Evolutionary conservation across 2,113 vertebrate species (phyloP).

Genomic region (Ophthalmolycus amberensis): DNA sequence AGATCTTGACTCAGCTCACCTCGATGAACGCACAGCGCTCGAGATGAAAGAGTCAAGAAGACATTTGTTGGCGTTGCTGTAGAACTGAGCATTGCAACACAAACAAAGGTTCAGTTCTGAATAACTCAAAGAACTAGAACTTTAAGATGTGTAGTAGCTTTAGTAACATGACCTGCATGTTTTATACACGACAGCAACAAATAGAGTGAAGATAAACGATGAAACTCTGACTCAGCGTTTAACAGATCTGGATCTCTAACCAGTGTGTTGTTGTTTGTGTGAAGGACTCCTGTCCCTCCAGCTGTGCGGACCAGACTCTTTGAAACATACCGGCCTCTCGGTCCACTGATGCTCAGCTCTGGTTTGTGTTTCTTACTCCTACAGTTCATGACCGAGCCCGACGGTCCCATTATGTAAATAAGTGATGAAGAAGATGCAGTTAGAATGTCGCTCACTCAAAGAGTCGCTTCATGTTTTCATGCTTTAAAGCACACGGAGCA

Average conservation of each 20-base stretch:
- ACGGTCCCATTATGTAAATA: constrained; percentile 44
- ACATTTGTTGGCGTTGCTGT: background rate
- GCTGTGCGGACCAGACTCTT: constrained; percentile 21
- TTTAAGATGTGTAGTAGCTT: no score
- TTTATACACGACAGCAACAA: no score
- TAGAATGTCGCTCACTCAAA: background rate
- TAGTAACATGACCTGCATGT: no score
- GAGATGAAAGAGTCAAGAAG: background rate
- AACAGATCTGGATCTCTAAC: no score
- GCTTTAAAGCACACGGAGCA: constrained; percentile 1
- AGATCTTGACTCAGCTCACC: background rate
- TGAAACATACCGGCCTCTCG: constrained; percentile 5
- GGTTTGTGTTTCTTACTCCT: constrained; percentile 21
- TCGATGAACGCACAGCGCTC: background rate
- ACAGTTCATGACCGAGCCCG: constrained; percentile 15
- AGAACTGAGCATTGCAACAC: no score
- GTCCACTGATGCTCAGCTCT: constrained; percentile 18
- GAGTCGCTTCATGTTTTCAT: constrained; percentile 27
- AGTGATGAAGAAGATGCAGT: background rate
- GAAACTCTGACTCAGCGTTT: no score
- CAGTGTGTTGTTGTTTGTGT: no score
- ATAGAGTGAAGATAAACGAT: no score
- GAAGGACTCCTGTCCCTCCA: constrained; percentile 32
- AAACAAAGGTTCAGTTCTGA: no score
- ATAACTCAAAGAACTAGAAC: no score